Evolutionary conservation across 2,888 invertebrate genomes (phyloP).

Genomic region (Limenitis camilla): DNA sequence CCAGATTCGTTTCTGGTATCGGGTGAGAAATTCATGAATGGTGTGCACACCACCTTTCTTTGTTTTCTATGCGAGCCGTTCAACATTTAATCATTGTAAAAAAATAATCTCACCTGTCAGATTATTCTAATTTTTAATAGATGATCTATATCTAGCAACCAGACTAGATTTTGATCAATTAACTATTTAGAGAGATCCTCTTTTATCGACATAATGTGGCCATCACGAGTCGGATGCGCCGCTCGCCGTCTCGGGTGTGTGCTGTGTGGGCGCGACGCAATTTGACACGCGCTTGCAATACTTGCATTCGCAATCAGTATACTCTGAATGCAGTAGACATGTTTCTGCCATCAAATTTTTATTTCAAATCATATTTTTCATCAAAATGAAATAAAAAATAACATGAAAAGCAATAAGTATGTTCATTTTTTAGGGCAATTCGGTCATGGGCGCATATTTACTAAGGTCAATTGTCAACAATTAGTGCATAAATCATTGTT

Average conservation of each 20-base stretch:
- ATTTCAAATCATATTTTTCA: conserved; percentile 5
- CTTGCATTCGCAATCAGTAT: conserved; percentile 56
- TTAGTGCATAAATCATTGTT: not conserved
- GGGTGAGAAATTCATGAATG: conserved; percentile 59
- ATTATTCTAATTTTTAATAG: not conserved
- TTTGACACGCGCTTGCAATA: conserved; percentile 63
- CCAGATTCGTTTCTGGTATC: conserved; percentile 32
- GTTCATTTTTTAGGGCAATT: no score
- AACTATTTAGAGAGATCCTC: not conserved
- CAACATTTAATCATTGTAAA: not conserved
- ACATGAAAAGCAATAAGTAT: no score
- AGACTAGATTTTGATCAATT: not conserved
- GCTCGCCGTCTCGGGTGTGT: conserved; percentile 9
- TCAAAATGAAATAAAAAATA: no score
- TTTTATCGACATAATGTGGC: conserved; percentile 23
- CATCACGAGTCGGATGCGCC: conserved; percentile 21
- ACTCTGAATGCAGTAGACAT: conserved; percentile 27
- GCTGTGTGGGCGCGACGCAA: conserved; percentile 51
- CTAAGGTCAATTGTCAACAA: no score
- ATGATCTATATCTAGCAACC: not conserved
- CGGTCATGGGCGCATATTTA: no score
- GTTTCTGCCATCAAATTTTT: conserved; percentile 1
- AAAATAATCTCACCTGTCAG: not conserved
- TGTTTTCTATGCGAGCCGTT: conserved; percentile 11
- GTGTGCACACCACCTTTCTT: conserved; percentile 38